Percentiles rank a stretch among this genome's conserved stretches.
Conservation (phyloP, 2,113 vertebrate genomes). For the Dipodomys merriami region DNA sequence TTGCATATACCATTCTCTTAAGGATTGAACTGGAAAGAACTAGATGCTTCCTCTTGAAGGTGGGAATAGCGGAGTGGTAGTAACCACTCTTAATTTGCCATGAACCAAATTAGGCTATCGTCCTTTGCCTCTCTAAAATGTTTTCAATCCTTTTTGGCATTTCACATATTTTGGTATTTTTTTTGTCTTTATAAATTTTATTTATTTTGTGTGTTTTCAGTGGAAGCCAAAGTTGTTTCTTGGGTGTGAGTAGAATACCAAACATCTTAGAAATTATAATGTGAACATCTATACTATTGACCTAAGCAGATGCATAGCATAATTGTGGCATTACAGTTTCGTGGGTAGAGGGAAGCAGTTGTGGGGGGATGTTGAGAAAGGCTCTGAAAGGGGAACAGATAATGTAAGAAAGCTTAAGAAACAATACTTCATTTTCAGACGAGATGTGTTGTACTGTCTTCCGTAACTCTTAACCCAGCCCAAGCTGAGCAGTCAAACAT, state of each 20-base stretch:
- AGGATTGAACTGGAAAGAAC: neutral
- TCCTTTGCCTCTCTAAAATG: neutral
- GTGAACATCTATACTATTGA: neutral
- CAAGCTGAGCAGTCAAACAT: neutral
- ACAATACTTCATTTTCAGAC: neutral
- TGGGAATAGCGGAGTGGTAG: neutral
- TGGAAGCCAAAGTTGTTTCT: neutral
- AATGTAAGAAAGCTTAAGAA: neutral
- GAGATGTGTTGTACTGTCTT: neutral
- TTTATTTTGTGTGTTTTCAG: neutral
- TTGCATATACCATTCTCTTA: neutral
- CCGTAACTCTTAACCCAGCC: neutral
- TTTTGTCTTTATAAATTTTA: neutral
- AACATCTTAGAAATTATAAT: neutral
- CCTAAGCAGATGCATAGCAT: neutral
- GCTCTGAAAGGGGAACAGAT: accelerated
- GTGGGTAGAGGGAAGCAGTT: neutral
- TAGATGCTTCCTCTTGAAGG: neutral
- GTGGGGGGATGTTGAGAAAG: neutral
- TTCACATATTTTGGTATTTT: neutral
- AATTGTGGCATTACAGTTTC: neutral
- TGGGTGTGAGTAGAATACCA: neutral
- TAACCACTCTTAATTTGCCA: neutral
- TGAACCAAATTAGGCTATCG: neutral
- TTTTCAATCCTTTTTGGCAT: neutral